These are phyloP conservation scores for Papilio polytes DNA, from an alignment of 1,140 invertebrate species.

Conservation along the genomic window DNA sequence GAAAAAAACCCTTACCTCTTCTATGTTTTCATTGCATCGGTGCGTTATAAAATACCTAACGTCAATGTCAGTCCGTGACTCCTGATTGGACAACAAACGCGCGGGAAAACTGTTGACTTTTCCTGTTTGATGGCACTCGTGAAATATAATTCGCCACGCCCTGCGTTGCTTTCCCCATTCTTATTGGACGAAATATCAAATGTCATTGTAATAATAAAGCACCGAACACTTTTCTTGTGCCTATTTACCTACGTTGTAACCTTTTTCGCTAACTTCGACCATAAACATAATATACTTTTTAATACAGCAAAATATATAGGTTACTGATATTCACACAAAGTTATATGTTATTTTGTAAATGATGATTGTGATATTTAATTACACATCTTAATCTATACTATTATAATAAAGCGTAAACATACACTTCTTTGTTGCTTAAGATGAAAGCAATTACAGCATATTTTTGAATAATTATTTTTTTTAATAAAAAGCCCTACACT, in stretches of 20 bases:
- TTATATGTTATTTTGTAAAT: no score
- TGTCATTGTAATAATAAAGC: conserved; percentile 47
- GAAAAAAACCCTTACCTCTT: no score
- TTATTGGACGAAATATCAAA: conserved; percentile 65
- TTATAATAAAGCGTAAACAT: no score
- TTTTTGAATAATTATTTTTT: no score
- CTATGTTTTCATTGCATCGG: no score
- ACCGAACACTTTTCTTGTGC: not conserved
- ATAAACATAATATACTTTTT: not conserved
- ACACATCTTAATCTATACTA: no score
- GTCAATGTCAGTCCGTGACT: conserved; percentile 46
- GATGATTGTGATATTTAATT: no score
- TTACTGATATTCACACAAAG: no score
- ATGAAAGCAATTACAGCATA: no score
- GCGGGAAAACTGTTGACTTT: conserved; percentile 77
- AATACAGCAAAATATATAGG: no score
- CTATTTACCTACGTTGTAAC: not conserved
- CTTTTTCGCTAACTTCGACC: not conserved
- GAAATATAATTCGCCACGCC: conserved; percentile 64
- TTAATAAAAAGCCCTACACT: no score
- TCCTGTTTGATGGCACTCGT: conserved; percentile 73
- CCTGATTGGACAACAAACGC: conserved; percentile 53
- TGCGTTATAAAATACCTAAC: conserved; percentile 29
- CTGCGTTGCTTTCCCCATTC: conserved; percentile 54
- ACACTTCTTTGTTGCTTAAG: no score